Base-by-base conservation (phyloP, 2,888 invertebrate species). In the Pterostichus niger region DNA sequence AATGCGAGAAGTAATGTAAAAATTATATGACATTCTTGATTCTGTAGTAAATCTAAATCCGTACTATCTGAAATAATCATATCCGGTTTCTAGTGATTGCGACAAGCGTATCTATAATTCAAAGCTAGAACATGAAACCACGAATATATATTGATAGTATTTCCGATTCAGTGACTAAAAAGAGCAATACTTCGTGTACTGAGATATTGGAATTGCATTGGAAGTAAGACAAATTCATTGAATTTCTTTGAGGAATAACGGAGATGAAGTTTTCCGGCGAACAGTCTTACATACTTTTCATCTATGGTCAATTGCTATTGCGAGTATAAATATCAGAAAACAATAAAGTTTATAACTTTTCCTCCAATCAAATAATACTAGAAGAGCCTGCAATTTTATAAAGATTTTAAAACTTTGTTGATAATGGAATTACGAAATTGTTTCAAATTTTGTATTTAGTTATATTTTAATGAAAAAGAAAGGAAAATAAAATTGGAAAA, bases 191-290 rank as follows among this genome's bases (percentile, higher is more conserved):
- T 7, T 35, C 64, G 9, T 40, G 35, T 13, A 35, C 64, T 35
- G 64, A 64, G 13, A 64, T n/a, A 61, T 64, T 64, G 64, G 33
- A 64, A 64, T 35, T 64, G 64, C 64, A 64, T 64, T 59, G n/a
- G 13, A 64, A 64, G 64, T 64, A 13, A 33, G 64, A 13, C 35
- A 64, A 64, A 64, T 64, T 64, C 64, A 64, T 64, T 64, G 64
- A 64, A 59, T 35, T 64, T 64, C 64, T 64, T 64, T 13, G 33
- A 64, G 35, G 31, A 64, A 64, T 64, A 35, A 7, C 35, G 6
- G 11, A 13, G 11, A 31, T 13, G 64, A 64, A 64, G 35, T 33
- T 64, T 64, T 64, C 64, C 24, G 59, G 31, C 31, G 11, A 59
- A 59, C 40, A 3, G 35, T 35, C 35, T 35, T 56, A 24, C 56